Percentiles rank a stretch among this genome's conserved stretches.
Evolutionary conservation across 2,888 invertebrate species (phyloP).

Genomic region (Mechanitis mazaeus): DNA sequence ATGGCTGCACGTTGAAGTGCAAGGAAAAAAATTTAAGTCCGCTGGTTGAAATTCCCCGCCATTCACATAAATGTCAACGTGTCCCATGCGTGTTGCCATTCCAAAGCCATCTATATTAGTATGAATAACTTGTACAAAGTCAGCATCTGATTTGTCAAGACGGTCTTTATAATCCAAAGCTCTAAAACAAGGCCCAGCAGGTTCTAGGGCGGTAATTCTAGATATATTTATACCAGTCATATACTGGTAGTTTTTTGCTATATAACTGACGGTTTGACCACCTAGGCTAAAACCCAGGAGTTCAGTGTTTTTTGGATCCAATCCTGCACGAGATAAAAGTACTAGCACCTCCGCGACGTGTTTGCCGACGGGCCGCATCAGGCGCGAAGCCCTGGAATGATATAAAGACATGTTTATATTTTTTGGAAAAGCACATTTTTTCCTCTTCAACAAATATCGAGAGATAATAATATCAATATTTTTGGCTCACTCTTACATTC

Average conservation of each 20-base stretch:
- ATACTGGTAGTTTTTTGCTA: constrained; percentile 55
- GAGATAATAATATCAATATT: neutral
- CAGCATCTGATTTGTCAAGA: constrained; percentile 54
- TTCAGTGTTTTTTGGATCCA: constrained; percentile 55
- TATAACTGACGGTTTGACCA: constrained; percentile 61
- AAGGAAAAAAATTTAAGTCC: constrained; percentile 53
- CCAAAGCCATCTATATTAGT: constrained; percentile 70
- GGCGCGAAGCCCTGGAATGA: constrained; percentile 56
- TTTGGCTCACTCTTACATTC: no score
- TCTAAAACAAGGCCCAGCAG: constrained; percentile 66
- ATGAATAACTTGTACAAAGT: constrained; percentile 64
- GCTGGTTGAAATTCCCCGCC: constrained; percentile 68
- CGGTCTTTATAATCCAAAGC: constrained; percentile 45
- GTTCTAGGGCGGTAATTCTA: constrained; percentile 59
- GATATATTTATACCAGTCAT: constrained; percentile 59
- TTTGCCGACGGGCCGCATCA: constrained; percentile 68
- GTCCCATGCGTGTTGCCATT: constrained; percentile 64
- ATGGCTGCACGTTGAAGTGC: constrained; percentile 63
- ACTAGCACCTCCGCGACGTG: constrained; percentile 60
- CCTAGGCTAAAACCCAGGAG: constrained; percentile 66
- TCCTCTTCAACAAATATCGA: no score
- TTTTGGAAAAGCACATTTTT: neutral
- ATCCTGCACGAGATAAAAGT: constrained; percentile 49
- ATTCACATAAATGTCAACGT: constrained; percentile 64
- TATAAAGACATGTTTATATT: neutral